Percentiles rank a stretch among this genome's conserved stretches.
Evolutionary conservation across 2,113 vertebrate genomes (phyloP).

Genomic region (Callorhinus ursinus): DNA sequence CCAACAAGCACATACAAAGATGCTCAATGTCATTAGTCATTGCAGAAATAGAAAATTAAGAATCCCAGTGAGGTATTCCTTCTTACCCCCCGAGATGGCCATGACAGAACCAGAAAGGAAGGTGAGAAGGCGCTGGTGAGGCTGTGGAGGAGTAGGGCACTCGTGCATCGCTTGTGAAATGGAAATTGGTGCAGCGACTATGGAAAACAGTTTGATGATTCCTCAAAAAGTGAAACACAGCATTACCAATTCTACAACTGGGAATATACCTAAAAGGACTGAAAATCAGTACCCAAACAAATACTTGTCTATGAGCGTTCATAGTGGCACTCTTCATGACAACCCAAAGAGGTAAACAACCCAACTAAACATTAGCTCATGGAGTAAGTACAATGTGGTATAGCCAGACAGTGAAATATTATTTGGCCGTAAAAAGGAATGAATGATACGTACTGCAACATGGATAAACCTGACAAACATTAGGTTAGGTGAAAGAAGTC

Average conservation of each 20-base stretch:
- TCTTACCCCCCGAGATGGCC: not conserved
- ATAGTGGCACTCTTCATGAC: not conserved
- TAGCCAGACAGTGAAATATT: not conserved
- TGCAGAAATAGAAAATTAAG: not conserved
- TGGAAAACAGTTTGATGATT: not conserved
- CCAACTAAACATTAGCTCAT: not conserved
- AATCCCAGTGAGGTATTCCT: not conserved
- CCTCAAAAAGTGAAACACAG: not conserved
- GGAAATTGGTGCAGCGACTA: not conserved
- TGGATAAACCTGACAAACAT: not conserved
- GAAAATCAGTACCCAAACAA: not conserved
- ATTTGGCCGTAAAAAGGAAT: not conserved
- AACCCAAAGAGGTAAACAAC: not conserved
- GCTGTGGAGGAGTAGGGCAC: not conserved
- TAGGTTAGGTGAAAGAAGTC: not conserved
- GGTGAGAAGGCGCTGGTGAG: not conserved
- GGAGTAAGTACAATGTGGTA: not conserved
- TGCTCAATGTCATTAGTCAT: not conserved
- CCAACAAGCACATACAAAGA: not conserved
- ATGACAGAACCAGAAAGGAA: not conserved
- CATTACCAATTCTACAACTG: not conserved
- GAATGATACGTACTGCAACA: not conserved
- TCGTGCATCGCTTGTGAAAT: not conserved
- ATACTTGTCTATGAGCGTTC: not conserved
- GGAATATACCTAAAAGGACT: not conserved